Conservation (phyloP, 2,113 vertebrate species). For the Anser brachyrhynchus region DNA sequence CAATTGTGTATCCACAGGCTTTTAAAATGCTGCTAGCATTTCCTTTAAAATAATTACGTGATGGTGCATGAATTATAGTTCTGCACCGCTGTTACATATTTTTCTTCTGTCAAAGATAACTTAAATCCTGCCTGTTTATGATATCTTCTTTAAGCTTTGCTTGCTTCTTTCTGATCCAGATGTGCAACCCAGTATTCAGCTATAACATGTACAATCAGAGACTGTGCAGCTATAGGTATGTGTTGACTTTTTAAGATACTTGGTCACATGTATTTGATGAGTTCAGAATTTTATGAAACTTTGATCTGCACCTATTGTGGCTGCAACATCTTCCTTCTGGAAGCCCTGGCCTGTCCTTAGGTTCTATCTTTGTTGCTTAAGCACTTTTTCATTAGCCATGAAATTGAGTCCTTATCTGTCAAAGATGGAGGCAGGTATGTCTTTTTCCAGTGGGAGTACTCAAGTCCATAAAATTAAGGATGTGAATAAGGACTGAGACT, state of each 20-base stretch:
- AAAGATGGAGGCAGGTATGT: background rate
- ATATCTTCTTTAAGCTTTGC: background rate
- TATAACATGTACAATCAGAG: slow-evolving; percentile 18
- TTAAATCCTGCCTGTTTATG: slow-evolving; percentile 11
- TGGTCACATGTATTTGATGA: background rate
- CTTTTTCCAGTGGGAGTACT: background rate
- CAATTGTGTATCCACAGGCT: slow-evolving; percentile 25
- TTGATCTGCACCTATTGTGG: background rate
- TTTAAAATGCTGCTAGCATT: slow-evolving; percentile 51
- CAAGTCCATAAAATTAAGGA: slow-evolving; percentile 22
- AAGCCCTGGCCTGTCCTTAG: background rate
- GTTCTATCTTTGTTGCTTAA: background rate
- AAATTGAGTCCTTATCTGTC: background rate
- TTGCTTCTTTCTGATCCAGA: background rate
- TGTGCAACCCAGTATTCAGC: background rate
- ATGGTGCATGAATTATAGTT: slow-evolving; percentile 53
- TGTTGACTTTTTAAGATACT: background rate
- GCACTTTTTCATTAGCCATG: background rate
- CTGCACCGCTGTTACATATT: slow-evolving; percentile 35
- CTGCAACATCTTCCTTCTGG: background rate
- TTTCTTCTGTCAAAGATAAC: slow-evolving; percentile 56
- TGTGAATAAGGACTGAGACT: background rate
- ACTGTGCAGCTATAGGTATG: background rate
- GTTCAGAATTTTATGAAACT: background rate
- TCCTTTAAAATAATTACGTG: slow-evolving; percentile 71